Evolutionary conservation across 92 coral and sea anemone genomes (phyloP), one percentile per base, ranked within the genome.

Genomic region (Palythoa grandis): DNA sequence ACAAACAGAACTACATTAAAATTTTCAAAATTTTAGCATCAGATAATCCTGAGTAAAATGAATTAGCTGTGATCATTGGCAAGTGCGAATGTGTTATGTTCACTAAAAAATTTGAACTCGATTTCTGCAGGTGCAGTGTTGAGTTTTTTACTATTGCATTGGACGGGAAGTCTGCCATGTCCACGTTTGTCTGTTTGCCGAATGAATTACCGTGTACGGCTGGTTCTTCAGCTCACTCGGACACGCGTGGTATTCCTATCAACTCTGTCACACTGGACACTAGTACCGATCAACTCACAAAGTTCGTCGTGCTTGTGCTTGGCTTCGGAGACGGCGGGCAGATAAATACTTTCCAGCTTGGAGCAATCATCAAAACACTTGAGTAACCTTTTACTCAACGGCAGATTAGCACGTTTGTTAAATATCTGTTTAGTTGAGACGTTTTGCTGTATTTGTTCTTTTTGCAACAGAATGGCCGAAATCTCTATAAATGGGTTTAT

Each of bases 281-380:
- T 25, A 89, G 93, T 7, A 76, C 85, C 56, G 82, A 90, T 24
- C 56, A 61, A 20, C 90, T 90, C 76, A 90, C 86, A 29, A 91
- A 85, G 40, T 54, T 92, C 39, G 89, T 88, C 57, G 91, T 92
- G 74, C 63, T 91, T 5, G 89, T 92, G 7, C 90, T 90, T 43
- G 95, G 95, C 11, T 92, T 91, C 91, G 95, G 95, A 7, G 95
- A 92, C 82, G 93, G 95, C 11, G 70, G 54, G 67, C 93, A 92
- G 78, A 88, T 86, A 2, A 92, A 92, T 90, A 84, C 91, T 52
- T 92, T 88, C 40, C 67, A 76, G n/a, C 89, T 92, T 22, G 95
- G 95, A 39, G 95, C 95, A 22, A 92, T 79, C 71, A 78, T 90
- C 56, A 76, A 39, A 11, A 91, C 88, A 56, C 24, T 11, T n/a